Percentiles rank a stretch among this genome's conserved stretches.
Conservation (phyloP, 53 echinoderm and acorn worm genomes). For the Henricia sp. region DNA sequence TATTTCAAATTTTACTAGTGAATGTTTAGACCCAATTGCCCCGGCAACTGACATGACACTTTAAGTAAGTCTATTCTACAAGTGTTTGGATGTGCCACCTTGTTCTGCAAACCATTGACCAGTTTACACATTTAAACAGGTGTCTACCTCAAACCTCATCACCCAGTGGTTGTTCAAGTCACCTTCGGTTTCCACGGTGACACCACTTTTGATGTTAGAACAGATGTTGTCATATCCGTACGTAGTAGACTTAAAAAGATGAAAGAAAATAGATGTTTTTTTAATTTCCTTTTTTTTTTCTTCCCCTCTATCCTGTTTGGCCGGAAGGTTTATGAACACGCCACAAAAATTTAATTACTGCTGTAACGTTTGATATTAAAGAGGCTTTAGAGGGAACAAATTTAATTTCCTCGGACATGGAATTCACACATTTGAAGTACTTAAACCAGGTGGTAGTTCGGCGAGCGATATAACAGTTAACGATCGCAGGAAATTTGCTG, state of each 20-base stretch:
- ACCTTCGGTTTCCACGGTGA: conserved; percentile 11
- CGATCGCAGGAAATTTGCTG: conserved; percentile 24
- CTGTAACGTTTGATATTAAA: background rate
- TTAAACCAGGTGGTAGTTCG: background rate
- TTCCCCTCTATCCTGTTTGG: no score
- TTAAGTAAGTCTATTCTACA: background rate
- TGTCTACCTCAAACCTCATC: conserved; percentile 8
- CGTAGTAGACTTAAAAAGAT: background rate
- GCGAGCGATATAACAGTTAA: background rate
- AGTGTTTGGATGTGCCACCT: background rate
- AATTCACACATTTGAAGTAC: background rate
- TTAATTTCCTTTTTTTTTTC: conserved; percentile 38
- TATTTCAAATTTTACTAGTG: no score
- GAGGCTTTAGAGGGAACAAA: background rate
- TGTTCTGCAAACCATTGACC: background rate
- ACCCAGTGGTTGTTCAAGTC: conserved; percentile 19
- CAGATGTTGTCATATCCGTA: conserved; percentile 33
- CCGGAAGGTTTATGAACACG: conserved; percentile 11
- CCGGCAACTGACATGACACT: no score
- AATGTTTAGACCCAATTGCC: no score
- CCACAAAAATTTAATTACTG: background rate
- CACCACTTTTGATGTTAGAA: conserved; percentile 28
- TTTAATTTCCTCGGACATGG: conserved; percentile 1
- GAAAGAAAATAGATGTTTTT: background rate
- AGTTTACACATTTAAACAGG: conserved; percentile 37